Evolutionary conservation across 2,797 vertebrate species (phyloP), one percentile per base, ranked within the genome.

Genomic region (Zalophus californianus): DNA sequence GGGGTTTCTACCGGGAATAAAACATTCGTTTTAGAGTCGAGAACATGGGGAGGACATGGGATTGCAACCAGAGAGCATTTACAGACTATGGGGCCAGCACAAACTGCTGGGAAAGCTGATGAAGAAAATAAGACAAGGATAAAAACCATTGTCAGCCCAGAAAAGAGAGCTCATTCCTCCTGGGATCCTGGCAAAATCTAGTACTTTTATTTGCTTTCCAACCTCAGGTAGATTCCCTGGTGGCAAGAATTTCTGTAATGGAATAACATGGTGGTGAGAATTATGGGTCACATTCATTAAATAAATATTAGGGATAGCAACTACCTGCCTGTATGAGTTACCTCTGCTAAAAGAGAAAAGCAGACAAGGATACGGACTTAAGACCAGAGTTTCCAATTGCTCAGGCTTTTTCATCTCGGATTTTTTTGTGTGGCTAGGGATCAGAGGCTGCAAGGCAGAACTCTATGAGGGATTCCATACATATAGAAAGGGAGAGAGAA

Each of bases 221-320:
- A 54, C 41, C 41, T 94, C 6, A 41, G 83, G 72, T 96, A 86
- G 95, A 90, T 92, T 96, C 29, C 52, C 68, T 90, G 72, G 38
- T 83, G 77, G 94, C 78, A 44, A 90, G 56, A 92, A 86, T 70
- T 96, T 91, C 75, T 92, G 29, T 38, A 73, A 2, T 91, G 27
- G 35, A 94, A 64, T 80, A 78, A 58, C 70, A 52, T 77, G 50
- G 84, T 80, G 50, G 80, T 87, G 75, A 82, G 87, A 88, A 93
- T 96, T 68, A 90, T 9, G 50, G 64, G 48, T 85, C 92, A 48
- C 56, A n/a, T 96, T 96, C 86, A 97, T 96, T 97, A 97, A 94
- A 44, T 96, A 89, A 84, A 79, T 97, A 82, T 97, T 92, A 94
- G 86, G 50, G 38, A 91, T 58, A 78, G 41, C 70, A 86, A 38